Conservation (phyloP, 2,888 invertebrate species). For the Scaptomyza parva region DNA sequence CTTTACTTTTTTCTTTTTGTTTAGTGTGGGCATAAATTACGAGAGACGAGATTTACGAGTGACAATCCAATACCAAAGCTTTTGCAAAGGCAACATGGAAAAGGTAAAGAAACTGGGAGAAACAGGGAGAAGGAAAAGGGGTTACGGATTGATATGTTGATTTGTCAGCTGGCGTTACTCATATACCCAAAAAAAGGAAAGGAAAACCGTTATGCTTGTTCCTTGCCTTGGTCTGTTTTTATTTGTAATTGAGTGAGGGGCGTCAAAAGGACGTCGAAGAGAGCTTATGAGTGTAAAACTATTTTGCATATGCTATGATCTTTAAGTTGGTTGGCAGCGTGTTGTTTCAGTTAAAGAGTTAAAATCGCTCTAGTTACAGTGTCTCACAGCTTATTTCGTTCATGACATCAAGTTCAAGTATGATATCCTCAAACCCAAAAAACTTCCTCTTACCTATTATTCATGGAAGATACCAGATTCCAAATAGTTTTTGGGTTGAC, state of each 20-base stretch:
- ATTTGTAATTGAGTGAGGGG: slow-evolving; percentile 1
- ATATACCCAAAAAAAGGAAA: not conserved
- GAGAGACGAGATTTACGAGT: slow-evolving; percentile 39
- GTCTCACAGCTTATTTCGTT: too few species aligned
- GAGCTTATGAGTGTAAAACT: not conserved
- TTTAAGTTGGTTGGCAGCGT: too few species aligned
- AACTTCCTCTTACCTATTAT: too few species aligned
- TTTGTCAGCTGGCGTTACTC: slow-evolving; percentile 31
- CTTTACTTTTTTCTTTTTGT: not conserved
- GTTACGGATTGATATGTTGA: slow-evolving; percentile 32
- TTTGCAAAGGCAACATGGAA: not conserved
- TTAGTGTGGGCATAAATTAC: slow-evolving; percentile 67
- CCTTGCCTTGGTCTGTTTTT: not conserved
- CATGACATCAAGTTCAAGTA: too few species aligned
- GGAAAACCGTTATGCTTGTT: slow-evolving; percentile 4
- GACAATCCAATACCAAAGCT: slow-evolving; percentile 24
- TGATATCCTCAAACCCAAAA: too few species aligned
- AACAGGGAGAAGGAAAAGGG: not conserved
- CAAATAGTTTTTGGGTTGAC: too few species aligned
- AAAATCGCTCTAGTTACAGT: too few species aligned
- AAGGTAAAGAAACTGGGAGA: too few species aligned
- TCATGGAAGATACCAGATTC: too few species aligned
- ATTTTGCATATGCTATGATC: too few species aligned
- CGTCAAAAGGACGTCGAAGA: not conserved
- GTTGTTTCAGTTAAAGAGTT: too few species aligned